Evolutionary conservation across 2,888 invertebrate genomes (phyloP), one percentile per base, ranked within the genome.

Genomic region (Helleia helle): DNA sequence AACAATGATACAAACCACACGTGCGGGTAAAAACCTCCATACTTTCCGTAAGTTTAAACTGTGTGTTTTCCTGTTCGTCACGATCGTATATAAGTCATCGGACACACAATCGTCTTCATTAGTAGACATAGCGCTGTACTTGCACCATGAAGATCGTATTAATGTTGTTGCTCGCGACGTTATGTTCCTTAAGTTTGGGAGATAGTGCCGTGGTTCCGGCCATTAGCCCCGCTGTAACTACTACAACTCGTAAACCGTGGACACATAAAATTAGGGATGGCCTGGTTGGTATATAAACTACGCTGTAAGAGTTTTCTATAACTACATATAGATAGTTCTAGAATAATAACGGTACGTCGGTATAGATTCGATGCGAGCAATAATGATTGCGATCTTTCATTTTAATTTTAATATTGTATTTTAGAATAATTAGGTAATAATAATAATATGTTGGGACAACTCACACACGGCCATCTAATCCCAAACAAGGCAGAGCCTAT

Each of bases 221-320:
- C 2, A 39, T 36, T 1, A 29, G 39, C 7, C 6, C 45, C 4
- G 41, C 44, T 27, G 41, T 59, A 1, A 65, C 63, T 1, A 65
- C 65, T 0, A 65, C 63, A 1, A 65, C 65, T 0, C 43, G 46
- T 12, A 68, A 65, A 25, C 58, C 63, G 8, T 70, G 67, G 66
- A 54, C 61, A 0, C 49, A 53, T 31, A 71, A 59, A 49, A 29
- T 71, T 18, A 67, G 59, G 50, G 56, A 66, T 47, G 65, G 69
- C 41, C 51, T 70, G 60, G 65, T 70, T 34, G 18, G 38, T 30
- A 29, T 28, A 17, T 31, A 31, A n/a, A 17, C 11, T 9, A 9
- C 14, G 11, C 12, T 6, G n/a, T 12, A 2, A 36, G 4, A 1
- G 4, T 7, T 1, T n/a, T 24, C 11, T 36, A 7, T 24, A 1